Evolutionary conservation across 2,113 vertebrate species (phyloP), one percentile per base, ranked within the genome.

Genomic region (Platichthys flesus): DNA sequence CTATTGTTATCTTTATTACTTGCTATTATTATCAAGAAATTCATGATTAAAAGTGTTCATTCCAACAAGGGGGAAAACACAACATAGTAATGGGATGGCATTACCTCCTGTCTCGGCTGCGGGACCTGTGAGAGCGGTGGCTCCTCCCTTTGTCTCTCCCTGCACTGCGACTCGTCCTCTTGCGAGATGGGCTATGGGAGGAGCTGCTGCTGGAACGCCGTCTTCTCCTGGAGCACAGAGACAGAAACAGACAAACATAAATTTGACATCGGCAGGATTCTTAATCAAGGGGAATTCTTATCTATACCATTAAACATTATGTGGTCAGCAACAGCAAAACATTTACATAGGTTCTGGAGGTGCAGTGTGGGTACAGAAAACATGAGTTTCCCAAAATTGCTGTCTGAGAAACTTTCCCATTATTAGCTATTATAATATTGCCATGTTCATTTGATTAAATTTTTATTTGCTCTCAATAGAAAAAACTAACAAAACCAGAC

Each of bases 181-280:
- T 95, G 86, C 95, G 94, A 58, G 96, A 95, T 10, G 96, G 97
- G 47, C 95, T 96, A 14, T 95, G 96, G 0, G 98, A 99, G 2
- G 98, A 99, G 51, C 95, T 97, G 91, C 97, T 98, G 95, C 96
- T 98, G 47, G 97, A 98, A 3, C 95, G 95, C 81, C 94, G 94
- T 6, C 94, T 95, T 79, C 93, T 96, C 76, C 97, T 99, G 85
- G 66, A 94, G 79, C 54, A 68, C 12, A 63, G 28, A 70, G 9
- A 86, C 60, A 67, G 3, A 60, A n/a, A 75, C 24, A 63, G 3
- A 69, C 5, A 28, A 21, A 62, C 23, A 67, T 63, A 1, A 6
- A 31, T 67, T 15, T 14, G 9, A 42, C 61, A 67, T 23, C 72
- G 67, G 55, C 23, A 64, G 42, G n/a, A 56, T n/a, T 31, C 10